Base-by-base conservation (phyloP, 2,888 invertebrate species). In the Nymphalis urticae region DNA sequence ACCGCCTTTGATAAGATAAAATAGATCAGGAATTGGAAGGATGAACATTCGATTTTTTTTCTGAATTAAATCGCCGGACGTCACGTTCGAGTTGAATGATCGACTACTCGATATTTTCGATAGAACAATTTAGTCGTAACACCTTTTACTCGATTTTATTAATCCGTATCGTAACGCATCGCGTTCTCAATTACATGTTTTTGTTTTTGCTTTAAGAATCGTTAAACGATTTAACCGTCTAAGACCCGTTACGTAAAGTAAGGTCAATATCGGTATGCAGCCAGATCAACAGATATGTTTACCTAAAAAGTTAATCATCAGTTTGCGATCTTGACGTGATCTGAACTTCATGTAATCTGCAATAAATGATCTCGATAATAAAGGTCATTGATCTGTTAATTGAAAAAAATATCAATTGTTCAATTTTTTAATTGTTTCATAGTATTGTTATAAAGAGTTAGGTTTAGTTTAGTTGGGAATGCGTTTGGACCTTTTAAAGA, bases 31-130 rank as follows among this genome's bases (percentile, higher is more conserved):
- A 83, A 81, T 80, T 81, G 71, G 74, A 75, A 75, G 78, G 79
- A 78, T 79, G 79, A 80, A 82, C 86, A 83, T 83, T 84, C 78
- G 67, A 74, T 72, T 71, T 79, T 80, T 83, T 82, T 81, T 81
- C 80, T 78, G 75, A 74, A 72, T 75, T 76, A 81, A 78, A 76
- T 68, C 72, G 77, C 85, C 90, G 90, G 89, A 89, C 81, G 87
- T 89, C 91, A 91, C 91, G 90, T 88, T 77, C 80, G 80, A 85
- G 86, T 87, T 88, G 86, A 89, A 89, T 74, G 88, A 84, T 88
- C 89, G 84, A 82, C 81, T 81, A 79, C 77, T 81, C 81, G 80
- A 54, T 62, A 54, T 67, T 72, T 73, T 66, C 67, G 72, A 70
- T 72, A 72, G 69, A 70, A 72, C 71, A 76, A 74, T 76, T 72